Evolutionary conservation across 1,140 invertebrate species (phyloP).

Genomic region (Frieseomelitta varia): DNA sequence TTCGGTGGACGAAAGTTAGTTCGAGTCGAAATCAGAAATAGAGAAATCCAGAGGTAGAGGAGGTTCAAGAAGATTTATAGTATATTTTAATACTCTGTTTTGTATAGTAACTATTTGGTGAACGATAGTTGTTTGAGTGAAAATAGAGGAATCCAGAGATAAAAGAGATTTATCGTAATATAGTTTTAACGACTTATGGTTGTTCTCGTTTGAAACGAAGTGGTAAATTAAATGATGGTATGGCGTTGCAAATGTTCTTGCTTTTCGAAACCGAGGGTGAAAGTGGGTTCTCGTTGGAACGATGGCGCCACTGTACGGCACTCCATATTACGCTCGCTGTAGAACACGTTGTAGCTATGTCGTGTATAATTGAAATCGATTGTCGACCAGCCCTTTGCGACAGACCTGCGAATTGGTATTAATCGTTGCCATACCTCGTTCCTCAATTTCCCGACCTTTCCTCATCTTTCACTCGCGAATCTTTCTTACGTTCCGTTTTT

Average conservation of each 20-base stretch:
- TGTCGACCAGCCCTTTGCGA: not conserved
- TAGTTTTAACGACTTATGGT: no score
- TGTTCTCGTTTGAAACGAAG: not conserved
- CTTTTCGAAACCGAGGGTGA: constrained; percentile 17
- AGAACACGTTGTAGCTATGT: constrained; percentile 14
- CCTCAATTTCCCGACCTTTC: not conserved
- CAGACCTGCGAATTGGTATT: not conserved
- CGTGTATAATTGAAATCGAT: constrained; percentile 31
- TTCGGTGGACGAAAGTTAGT: not conserved
- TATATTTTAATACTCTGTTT: no score
- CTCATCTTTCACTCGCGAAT: no score
- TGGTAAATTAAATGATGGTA: not conserved
- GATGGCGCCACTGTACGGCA: constrained; percentile 58
- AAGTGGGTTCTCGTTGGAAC: constrained; percentile 13
- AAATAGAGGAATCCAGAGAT: no score
- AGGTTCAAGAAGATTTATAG: no score
- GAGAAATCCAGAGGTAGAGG: no score
- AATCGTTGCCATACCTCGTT: not conserved
- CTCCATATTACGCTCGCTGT: not conserved
- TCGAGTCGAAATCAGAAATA: no score
- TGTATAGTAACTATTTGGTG: no score
- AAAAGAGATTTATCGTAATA: no score
- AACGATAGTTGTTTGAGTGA: no score
- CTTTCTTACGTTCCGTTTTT: not conserved
- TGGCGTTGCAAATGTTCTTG: not conserved